A percentile compares a stretch with the other conserved stretches of the same genome.
Evolutionary conservation across 2,888 invertebrate species (phyloP).

Genomic region (Calameuta filiformis): DNA sequence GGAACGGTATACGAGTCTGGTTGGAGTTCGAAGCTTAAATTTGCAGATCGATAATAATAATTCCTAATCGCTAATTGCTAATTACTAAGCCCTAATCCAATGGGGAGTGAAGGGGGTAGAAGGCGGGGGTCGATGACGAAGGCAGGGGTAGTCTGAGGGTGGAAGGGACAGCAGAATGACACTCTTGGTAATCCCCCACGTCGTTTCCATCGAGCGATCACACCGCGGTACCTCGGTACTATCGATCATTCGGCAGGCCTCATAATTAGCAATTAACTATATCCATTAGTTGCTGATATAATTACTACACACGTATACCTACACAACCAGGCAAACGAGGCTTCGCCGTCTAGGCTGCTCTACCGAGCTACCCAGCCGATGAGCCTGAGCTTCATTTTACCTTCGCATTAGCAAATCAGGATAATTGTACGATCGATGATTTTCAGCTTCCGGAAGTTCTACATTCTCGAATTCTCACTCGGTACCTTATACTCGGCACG

Average conservation of each 20-base stretch:
- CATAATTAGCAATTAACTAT: constrained; percentile 67
- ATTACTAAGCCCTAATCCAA: constrained; percentile 46
- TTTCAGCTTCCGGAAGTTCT: constrained; percentile 20
- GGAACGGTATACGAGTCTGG: neutral
- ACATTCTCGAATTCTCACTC: neutral
- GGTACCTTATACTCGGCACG: neutral
- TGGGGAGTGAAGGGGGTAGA: constrained; percentile 11
- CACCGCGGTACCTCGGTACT: constrained; percentile 56
- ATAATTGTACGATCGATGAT: constrained; percentile 62
- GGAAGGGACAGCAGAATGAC: constrained; percentile 46
- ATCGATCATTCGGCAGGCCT: constrained; percentile 66
- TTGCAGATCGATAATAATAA: constrained; percentile 37
- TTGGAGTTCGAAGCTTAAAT: neutral
- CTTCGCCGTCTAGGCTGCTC: neutral
- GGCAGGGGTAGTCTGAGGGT: constrained; percentile 3
- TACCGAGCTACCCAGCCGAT: neutral
- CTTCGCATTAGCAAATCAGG: constrained; percentile 57
- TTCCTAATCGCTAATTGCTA: constrained; percentile 54
- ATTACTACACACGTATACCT: constrained; percentile 54
- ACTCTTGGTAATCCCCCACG: constrained; percentile 54
- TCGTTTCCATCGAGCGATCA: constrained; percentile 36
- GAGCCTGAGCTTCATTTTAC: constrained; percentile 36
- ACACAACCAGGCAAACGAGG: neutral
- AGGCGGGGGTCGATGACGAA: neutral
- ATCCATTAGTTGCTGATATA: constrained; percentile 66